Base-by-base conservation (phyloP, 2,888 invertebrate genomes). In the Troides helena region DNA sequence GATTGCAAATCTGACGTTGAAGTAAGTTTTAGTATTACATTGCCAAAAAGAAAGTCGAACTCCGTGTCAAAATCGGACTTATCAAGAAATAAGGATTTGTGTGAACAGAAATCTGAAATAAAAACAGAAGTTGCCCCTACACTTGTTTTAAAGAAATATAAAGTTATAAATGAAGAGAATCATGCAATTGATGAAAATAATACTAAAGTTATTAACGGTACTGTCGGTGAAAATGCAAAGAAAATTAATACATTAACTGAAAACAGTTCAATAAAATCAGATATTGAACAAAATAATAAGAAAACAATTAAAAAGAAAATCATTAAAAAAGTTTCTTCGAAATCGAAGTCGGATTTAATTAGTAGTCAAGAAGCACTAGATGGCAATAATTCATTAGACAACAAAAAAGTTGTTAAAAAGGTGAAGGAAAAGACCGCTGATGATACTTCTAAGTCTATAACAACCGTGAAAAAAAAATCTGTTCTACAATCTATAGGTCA, bases 401-500 rank as follows among this genome's bases (percentile, higher is more conserved):
- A 90, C 81, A 92, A 90, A 76, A 93, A 92, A 77, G 82, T 89
- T 64, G 82, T 84, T 71, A 92, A 90, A 72, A 93, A 91, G 77
- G 77, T 85, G 2, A 92, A 92, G 77, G 90, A 92, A 70, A 91
- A 90, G 77, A 72, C 73, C 65, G 60, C 76, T 57, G 87, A 90
- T 50, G 87, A 88, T 73, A 80, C 77, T 57, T 71, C 77, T 53
- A 92, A 89, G 81, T 68, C 84, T 30, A 74, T 78, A 36, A 77
- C 76, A 62, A 84, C 83, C 71, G 80, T 92, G 10, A 95, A 95
- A 79, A 95, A 95, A 85, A 95, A 95, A 84, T 91, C 94, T 1
- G 93, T 97, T 75, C 88, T 97, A 58, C 96, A 96, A 80, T 95
- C 95, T 0, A 94, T 97, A 76, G 96, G 97, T 61, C 96, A 96